Conservation (phyloP, 2,888 invertebrate genomes). For the Megalurothrips usitatus region DNA sequence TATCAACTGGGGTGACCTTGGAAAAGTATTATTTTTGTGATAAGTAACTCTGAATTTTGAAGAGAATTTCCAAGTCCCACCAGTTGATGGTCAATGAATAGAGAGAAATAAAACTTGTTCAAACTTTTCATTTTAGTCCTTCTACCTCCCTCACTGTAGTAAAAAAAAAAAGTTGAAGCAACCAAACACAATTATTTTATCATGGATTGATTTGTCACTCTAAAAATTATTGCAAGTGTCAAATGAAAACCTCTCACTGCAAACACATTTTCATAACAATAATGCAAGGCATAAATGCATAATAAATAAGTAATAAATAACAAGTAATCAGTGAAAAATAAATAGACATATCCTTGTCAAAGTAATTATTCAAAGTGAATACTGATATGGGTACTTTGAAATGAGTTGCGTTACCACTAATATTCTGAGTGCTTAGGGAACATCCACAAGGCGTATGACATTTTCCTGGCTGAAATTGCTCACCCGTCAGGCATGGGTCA, state of each 20-base stretch:
- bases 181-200: neutral
- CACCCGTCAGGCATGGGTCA: too few species aligned
- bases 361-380: too few species aligned
- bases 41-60: too few species aligned
- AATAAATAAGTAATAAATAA: constrained; percentile 9
- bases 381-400: neutral
- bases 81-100: too few species aligned
- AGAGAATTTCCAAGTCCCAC: too few species aligned
- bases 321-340: neutral
- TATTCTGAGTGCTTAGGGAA: too few species aligned
- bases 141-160: too few species aligned
- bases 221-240: too few species aligned
- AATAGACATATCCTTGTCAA: neutral
- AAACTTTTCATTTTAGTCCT: neutral
- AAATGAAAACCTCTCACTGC: too few species aligned
- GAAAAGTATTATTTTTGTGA: neutral
- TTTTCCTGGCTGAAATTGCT: neutral
- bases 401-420: neutral
- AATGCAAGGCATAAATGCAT: neutral
- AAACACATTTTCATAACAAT: too few species aligned
- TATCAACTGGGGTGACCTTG: too few species aligned
- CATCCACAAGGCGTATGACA: neutral
- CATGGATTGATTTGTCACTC: neutral
- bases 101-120: too few species aligned
- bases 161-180: neutral